phyloP scores from a whole-genome alignment of 2,888 invertebrate genomes.

The Phalera bucephala region DNA sequence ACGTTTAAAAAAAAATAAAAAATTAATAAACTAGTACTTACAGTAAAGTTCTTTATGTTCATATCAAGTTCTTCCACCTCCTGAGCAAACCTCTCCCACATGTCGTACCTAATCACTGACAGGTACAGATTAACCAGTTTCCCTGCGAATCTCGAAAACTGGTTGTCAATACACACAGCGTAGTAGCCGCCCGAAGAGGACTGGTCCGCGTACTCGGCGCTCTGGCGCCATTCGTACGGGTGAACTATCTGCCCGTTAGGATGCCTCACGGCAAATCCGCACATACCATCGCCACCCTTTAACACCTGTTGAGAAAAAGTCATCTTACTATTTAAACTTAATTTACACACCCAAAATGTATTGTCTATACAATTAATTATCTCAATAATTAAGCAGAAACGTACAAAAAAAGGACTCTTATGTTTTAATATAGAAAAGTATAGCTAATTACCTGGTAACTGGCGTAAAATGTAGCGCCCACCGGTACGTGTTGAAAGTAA shows the following conservation, averaged over 20 bases:
- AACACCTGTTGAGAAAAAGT: conserved; percentile 85
- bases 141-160: conserved; percentile 94
- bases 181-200: conserved; percentile 93
- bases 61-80: conserved; percentile 94
- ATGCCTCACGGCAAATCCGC: conserved; percentile 94
- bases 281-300: conserved; percentile 96
- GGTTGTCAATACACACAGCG: conserved; percentile 95
- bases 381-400: background rate
- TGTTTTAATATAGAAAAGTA: conserved; percentile 16
- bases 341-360: background rate
- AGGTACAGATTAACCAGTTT: conserved; percentile 95
- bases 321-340: background rate
- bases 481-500: conserved; percentile 96
- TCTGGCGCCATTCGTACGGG: conserved; percentile 96
- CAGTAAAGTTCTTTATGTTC: conserved; percentile 95
- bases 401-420: conserved; percentile 3
- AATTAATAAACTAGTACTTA: conserved; percentile 62
- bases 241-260: conserved; percentile 93
- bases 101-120: conserved; percentile 95
- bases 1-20: background rate
- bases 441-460: conserved; percentile 91
- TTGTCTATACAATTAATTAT: background rate
- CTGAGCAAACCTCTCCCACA: conserved; percentile 96
- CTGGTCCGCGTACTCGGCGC: conserved; percentile 94
- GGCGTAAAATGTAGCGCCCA: conserved; percentile 95